Percentiles rank a stretch among this genome's conserved stretches.
Evolutionary conservation across 1,140 invertebrate species (phyloP).

Genomic region (Harlomillsia oculata): DNA sequence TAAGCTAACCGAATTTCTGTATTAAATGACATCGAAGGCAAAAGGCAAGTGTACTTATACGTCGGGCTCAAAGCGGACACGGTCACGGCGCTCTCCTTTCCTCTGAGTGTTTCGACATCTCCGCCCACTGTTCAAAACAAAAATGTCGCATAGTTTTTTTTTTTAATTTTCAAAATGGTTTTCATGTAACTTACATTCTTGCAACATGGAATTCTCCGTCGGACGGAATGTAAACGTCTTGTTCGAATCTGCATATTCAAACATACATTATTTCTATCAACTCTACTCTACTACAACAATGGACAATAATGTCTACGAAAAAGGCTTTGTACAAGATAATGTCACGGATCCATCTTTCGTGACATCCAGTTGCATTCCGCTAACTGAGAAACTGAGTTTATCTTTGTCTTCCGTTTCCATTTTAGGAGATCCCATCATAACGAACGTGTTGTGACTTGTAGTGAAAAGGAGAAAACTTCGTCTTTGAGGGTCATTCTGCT

Average conservation of each 20-base stretch:
- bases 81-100: slow-evolving; percentile 26
- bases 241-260: too few relatives aligned
- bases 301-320: too few relatives aligned
- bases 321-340: too few relatives aligned
- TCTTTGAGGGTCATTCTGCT: not conserved
- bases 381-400: too few relatives aligned
- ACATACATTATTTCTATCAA: too few relatives aligned
- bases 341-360: too few relatives aligned
- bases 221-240: slow-evolving; percentile 28
- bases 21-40: slow-evolving; percentile 27
- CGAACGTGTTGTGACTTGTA: slow-evolving; percentile 24
- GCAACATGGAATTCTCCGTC: slow-evolving; percentile 19
- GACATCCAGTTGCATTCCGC: too few relatives aligned
- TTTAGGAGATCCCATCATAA: slow-evolving; percentile 16
- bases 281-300: too few relatives aligned
- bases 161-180: not conserved
- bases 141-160: not conserved
- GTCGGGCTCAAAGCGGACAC: slow-evolving; percentile 16
- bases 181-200: not conserved
- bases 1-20: not conserved
- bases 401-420: slow-evolving; percentile 24
- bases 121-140: not conserved
- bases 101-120: slow-evolving; percentile 19
- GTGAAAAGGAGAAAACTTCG: slow-evolving; percentile 20
- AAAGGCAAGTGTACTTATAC: slow-evolving; percentile 21